A percentile compares a stretch with the other conserved stretches of the same genome.
These are phyloP conservation scores for Lithobates pipiens DNA, from an alignment of 2,797 vertebrate species.

Conservation along the genomic window DNA sequence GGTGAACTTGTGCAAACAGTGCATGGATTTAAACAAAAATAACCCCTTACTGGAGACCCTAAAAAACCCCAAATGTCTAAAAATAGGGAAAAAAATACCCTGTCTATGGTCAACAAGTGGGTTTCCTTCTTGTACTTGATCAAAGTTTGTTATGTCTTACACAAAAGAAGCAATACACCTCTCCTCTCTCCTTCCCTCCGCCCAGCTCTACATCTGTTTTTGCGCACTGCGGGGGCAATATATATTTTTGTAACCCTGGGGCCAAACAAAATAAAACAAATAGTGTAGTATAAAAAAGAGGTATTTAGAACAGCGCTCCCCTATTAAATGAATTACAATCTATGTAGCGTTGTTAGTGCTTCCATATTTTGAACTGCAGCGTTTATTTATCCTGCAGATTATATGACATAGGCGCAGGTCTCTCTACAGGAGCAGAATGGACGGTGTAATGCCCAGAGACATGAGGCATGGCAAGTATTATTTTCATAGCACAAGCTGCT, in stretches of 20 bases:
- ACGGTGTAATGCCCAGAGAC: background rate
- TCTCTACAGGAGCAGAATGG: constrained; percentile 30
- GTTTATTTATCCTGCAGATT: constrained; percentile 51
- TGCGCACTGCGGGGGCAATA: background rate
- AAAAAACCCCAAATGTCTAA: no score
- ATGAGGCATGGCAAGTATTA: background rate
- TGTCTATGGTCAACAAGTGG: no score
- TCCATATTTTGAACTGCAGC: background rate
- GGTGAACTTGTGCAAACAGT: no score
- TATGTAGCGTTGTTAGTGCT: background rate
- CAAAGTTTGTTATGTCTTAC: background rate
- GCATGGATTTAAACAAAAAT: no score
- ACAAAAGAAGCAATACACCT: background rate
- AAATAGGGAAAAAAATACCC: no score
- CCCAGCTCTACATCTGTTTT: background rate
- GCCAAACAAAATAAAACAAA: constrained; percentile 37
- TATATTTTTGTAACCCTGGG: constrained; percentile 13
- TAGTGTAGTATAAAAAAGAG: background rate
- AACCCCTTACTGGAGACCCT: no score
- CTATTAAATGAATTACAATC: constrained; percentile 17
- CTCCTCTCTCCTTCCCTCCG: background rate
- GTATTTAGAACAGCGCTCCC: background rate
- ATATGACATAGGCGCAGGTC: constrained; percentile 16
- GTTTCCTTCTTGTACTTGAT: no score
- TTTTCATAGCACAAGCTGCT: constrained; percentile 22